Percentiles rank a stretch among this genome's conserved stretches.
Evolutionary conservation across 2,113 vertebrate genomes (phyloP).

Genomic region (Chamaea fasciata): DNA sequence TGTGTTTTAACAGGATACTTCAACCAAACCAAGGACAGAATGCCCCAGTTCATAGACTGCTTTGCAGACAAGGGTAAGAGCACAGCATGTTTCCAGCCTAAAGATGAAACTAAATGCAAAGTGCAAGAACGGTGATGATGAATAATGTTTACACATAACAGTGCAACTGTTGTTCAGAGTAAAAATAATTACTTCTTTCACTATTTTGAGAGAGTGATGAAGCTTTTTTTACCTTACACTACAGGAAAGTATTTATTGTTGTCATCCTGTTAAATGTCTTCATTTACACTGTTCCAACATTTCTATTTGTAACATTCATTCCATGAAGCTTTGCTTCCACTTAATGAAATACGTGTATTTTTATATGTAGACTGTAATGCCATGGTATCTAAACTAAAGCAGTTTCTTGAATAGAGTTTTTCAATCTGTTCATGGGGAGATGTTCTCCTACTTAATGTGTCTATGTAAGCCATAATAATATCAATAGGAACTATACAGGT

Average conservation of each 20-base stretch:
- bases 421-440: neutral
- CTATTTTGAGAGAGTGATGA: neutral
- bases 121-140: neutral
- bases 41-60: conserved; percentile 74
- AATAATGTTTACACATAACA: neutral
- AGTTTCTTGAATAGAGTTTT: neutral
- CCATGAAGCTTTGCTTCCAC: conserved; percentile 60
- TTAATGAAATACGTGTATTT: neutral
- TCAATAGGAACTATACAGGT: neutral
- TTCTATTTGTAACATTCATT: conserved; percentile 59
- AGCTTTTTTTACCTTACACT: neutral
- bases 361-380: neutral
- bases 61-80: conserved; percentile 88
- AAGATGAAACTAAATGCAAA: neutral
- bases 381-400: neutral
- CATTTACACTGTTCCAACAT: conserved; percentile 43
- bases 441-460: neutral
- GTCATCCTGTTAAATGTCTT: conserved; percentile 23
- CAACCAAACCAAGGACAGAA: conserved; percentile 89
- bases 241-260: neutral
- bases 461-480: neutral
- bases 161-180: neutral
- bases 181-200: neutral
- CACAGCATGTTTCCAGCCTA: neutral
- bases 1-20: conserved; percentile 76